These are phyloP conservation scores for Sebastiscus tertius DNA, from an alignment of 2,797 vertebrate species.

Conservation along the genomic window DNA sequence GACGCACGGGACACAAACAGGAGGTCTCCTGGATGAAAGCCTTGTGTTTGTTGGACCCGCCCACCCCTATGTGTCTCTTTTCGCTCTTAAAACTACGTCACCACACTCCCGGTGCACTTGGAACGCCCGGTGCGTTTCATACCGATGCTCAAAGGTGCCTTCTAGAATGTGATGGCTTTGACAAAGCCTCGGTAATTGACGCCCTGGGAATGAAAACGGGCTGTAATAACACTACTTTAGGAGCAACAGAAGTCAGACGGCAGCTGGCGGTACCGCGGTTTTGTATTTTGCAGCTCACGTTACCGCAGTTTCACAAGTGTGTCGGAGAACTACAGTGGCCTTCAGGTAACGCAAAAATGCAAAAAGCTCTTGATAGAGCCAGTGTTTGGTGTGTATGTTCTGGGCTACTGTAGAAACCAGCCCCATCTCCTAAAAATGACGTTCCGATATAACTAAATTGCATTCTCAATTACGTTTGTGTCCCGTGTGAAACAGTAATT, in stretches of 20 bases:
- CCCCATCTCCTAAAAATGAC: no score
- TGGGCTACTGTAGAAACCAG: background rate
- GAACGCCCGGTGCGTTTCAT: no score
- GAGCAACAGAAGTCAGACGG: background rate
- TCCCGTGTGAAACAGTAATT: no score
- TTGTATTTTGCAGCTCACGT: background rate
- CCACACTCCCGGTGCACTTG: no score
- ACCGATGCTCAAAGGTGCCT: accelerated
- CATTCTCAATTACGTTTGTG: no score
- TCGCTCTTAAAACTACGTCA: no score
- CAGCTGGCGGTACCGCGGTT: accelerated
- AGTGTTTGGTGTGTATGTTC: background rate
- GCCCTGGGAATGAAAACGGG: no score
- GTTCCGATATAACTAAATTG: no score
- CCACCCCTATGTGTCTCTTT: no score
- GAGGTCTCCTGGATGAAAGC: no score
- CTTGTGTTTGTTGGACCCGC: no score
- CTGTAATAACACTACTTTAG: background rate
- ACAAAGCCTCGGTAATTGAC: accelerated
- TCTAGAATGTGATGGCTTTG: no score
- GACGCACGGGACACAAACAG: accelerated
- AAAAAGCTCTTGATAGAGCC: background rate
- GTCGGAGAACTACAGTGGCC: background rate
- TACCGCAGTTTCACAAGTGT: background rate
- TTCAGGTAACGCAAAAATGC: background rate